Evolutionary conservation across 2,797 vertebrate species (phyloP), one percentile per base, ranked within the genome.

Genomic region (Strix occidentalis): DNA sequence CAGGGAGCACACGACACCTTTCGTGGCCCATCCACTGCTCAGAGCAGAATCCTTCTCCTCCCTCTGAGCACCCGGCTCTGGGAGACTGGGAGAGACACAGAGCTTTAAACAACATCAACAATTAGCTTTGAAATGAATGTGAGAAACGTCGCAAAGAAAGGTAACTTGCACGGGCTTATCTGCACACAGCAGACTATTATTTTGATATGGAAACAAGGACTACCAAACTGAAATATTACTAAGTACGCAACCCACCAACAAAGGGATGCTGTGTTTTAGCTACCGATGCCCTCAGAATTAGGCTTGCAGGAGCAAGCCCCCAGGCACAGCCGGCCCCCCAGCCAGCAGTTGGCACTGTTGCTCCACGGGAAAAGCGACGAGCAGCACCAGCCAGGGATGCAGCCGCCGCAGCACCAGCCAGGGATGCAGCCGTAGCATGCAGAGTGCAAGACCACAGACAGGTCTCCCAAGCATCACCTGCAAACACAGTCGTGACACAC

Each of bases 301-400:
- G 61, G 23, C 8, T 3, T 0, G 1, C 7, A 29, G 41, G 35
- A 33, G 10, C 7, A 12, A 64, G 31, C 2, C 43, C 50, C 39
- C 17, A 1, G 3, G 14, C 25, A 12, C 5, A 7, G 53, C 37
- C 5, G 3, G n/a, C 9, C 2, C 6, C 45, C 63, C 83, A 89
- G 84, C 96, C 97, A 95, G 95, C 94, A 97, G 97, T 1, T 84
- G 96, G 96, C 96, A 97, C 92, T 96, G 76, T 96, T 96, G 93
- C 89, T 97, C 96, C 94, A 80, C n/a, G 11, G 75, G 21, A 95
- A 88, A 64, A 37, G 23, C 8, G 2, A 37, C 0, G 7, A 71
- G 60, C 58, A 35, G 77, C 56, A 14, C 5, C 61, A 5, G 41
- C 23, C 28, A 1, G 35, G 35, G 37, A 24, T 4, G 88, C 60